phyloP scores from a whole-genome alignment of 2,888 invertebrate species.

The Helicoverpa assulta region DNA sequence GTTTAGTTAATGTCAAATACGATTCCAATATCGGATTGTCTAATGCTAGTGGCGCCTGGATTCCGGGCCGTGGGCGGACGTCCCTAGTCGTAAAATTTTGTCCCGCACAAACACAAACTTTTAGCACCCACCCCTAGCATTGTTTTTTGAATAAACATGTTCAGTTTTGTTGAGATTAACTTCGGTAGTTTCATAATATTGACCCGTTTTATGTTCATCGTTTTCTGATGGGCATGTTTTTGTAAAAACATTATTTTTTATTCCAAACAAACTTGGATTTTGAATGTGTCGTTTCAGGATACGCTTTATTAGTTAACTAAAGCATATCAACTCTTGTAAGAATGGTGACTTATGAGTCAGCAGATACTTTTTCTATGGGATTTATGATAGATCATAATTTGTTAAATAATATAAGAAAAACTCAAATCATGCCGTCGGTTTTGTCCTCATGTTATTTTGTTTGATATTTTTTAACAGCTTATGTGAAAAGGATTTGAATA shows the following conservation, averaged over 20 bases:
- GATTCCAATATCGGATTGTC: conserved; percentile 85
- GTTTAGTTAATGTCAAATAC: conserved; percentile 85
- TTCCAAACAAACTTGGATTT: conserved; percentile 12
- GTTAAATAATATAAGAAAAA: too few relatives aligned
- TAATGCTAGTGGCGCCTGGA: conserved; percentile 87
- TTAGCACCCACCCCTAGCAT: conserved; percentile 79
- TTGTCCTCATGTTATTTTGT: too few relatives aligned
- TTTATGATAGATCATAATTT: too few relatives aligned
- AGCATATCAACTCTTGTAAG: conserved; percentile 6
- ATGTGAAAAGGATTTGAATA: conserved; percentile 13
- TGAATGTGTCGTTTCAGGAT: background rate
- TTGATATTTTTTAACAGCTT: background rate
- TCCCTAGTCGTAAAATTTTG: conserved; percentile 83
- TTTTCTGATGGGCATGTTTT: conserved; percentile 40
- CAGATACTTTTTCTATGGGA: background rate
- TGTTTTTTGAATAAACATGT: conserved; percentile 86
- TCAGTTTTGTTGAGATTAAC: conserved; percentile 81
- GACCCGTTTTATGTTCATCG: conserved; percentile 65
- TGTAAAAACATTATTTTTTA: conserved; percentile 16
- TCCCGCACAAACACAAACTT: conserved; percentile 86
- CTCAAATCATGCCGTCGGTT: too few relatives aligned
- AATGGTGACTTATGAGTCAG: background rate
- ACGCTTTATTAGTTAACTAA: conserved; percentile 13
- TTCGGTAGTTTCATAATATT: conserved; percentile 81
- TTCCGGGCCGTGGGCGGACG: conserved; percentile 80